phyloP scores from a whole-genome alignment of 2,888 invertebrate species.

The Drosophila multiciliata region DNA sequence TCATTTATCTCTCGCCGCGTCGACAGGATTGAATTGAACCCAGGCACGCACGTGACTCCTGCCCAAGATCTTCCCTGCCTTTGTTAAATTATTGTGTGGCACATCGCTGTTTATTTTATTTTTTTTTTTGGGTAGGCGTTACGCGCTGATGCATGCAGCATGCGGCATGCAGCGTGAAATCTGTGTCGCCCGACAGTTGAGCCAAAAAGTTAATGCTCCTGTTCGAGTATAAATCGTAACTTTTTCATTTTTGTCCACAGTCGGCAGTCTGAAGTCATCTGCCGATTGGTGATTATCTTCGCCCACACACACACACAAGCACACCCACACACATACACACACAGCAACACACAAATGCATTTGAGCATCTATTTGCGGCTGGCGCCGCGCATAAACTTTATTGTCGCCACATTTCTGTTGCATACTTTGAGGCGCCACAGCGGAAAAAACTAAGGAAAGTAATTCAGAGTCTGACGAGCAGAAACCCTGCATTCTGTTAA shows the following conservation, averaged over 20 bases:
- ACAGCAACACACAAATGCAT: slow-evolving; percentile 24
- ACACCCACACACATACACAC: neutral
- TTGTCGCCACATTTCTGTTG: slow-evolving; percentile 80
- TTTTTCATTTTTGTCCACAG: slow-evolving; percentile 20
- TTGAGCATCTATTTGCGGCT: slow-evolving; percentile 27
- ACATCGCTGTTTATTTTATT: neutral
- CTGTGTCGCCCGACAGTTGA: slow-evolving; percentile 46
- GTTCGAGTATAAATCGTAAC: slow-evolving; percentile 22
- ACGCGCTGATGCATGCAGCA: slow-evolving; percentile 17
- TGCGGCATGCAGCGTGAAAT: slow-evolving; percentile 34
- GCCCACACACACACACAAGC: slow-evolving; percentile 13
- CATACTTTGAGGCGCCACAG: slow-evolving; percentile 77
- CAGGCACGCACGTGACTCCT: slow-evolving; percentile 65
- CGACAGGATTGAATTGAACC: slow-evolving; percentile 57
- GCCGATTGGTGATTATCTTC: slow-evolving; percentile 30
- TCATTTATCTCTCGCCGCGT: slow-evolving; percentile 36
- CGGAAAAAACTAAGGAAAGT: slow-evolving; percentile 10
- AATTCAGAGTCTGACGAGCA: neutral
- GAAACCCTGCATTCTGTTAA: neutral
- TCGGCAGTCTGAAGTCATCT: neutral
- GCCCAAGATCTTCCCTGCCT: slow-evolving; percentile 15
- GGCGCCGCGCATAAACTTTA: slow-evolving; percentile 77
- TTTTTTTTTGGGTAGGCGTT: slow-evolving; percentile 41
- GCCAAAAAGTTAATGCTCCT: slow-evolving; percentile 26
- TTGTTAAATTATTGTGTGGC: slow-evolving; percentile 3